Evolutionary conservation across 1,140 invertebrate genomes (phyloP), one percentile per base, ranked within the genome.

Genomic region (Radopholus similis): DNA sequence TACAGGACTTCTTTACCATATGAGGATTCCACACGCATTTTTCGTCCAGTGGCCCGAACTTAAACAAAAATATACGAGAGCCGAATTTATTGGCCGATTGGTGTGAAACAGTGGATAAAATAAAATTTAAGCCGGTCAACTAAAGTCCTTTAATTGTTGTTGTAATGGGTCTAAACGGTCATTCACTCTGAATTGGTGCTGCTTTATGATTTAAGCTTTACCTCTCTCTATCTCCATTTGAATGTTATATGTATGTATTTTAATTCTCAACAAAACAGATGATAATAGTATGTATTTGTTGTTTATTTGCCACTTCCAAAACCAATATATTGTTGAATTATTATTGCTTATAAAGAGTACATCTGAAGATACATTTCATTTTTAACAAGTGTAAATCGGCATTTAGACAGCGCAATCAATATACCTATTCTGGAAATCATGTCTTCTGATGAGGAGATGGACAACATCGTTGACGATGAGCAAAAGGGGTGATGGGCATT

Each of bases 21-120:
- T 83, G 13, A 54, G 80, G 73, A 83, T 95, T 79, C 89, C 88
- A 42, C 90, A 97, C 85, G 84, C 90, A 76, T 86, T 95, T 81
- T 84, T 96, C 71, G 92, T 97, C 2, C 93, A 95, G 78, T 97
- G 94, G 93, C 88, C 89, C 28, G 81, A 87, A 44, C 77, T 92
- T 32, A 83, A 84, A 37, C 76, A 85, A 42, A 85, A 83, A 80
- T 88, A 88, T 82, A 84, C 84, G 28, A 86, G 87, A 78, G 83
- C 87, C 0, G 51, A 56, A 28, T 71, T 38, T 64, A 40, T 64
- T 21, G 58, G 66, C 1, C 30, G 47, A 2, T 1, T 65, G 18
- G 63, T 65, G 9, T 65, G 37, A 49, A 47, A 21, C 26, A 47
- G 18, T 21, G 44, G 26, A 47, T 6, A 23, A 6, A 47, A 47